Evolutionary conservation across 64 coral and sea anemone genomes (phyloP).

Genomic region (Pachyseris speciosa): DNA sequence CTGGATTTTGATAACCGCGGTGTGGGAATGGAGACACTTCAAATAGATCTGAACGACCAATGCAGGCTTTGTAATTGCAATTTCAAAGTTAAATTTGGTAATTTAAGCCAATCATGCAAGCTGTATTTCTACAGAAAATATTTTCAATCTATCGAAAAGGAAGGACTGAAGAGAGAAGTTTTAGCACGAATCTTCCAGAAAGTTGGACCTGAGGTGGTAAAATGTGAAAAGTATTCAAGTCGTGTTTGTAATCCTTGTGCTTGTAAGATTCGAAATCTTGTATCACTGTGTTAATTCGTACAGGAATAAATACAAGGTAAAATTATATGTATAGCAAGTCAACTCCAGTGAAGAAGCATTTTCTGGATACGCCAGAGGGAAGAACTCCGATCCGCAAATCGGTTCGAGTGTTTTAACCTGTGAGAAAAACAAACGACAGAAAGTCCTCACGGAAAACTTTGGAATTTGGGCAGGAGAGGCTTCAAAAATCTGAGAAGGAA

Average conservation of each 20-base stretch:
- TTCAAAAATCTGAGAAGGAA: too few species aligned
- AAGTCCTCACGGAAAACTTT: too few species aligned
- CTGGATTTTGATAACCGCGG: conserved; percentile 32
- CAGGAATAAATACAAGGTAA: too few species aligned
- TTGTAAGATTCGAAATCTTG: conserved; percentile 1
- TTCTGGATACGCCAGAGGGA: too few species aligned
- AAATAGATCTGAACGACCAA: background rate
- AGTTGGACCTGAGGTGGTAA: background rate
- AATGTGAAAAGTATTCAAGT: conserved; percentile 20
- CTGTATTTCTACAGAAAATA: background rate
- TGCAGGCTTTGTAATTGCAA: conserved; percentile 2
- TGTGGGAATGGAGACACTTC: too few species aligned
- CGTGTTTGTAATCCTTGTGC: conserved; percentile 19
- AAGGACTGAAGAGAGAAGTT: background rate
- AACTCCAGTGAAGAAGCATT: background rate
- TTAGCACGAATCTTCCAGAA: background rate
- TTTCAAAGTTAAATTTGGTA: conserved; percentile 14
- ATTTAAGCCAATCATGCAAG: background rate
- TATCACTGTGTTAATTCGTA: background rate
- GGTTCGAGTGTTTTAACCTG: too few species aligned
- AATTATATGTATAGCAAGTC: background rate
- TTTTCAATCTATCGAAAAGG: conserved; percentile 7
- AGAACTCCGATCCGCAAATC: too few species aligned
- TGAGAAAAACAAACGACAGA: too few species aligned
- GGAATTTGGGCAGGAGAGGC: too few species aligned